phyloP scores from a whole-genome alignment of 2,113 vertebrate genomes.

The Gyps fulvus region DNA sequence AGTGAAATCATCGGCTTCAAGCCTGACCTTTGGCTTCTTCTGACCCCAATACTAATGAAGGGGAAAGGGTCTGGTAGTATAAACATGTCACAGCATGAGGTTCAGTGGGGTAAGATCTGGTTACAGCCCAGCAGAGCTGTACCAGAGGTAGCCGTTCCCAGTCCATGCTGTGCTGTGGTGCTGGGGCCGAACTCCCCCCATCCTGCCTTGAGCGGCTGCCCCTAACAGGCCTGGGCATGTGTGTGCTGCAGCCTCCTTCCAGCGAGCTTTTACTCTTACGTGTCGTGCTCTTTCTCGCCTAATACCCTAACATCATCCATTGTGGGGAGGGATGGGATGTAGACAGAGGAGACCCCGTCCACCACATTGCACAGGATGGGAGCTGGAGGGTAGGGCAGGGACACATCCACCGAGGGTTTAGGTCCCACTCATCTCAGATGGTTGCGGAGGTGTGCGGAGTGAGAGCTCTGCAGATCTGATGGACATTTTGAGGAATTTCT shows the following conservation, averaged over 20 bases:
- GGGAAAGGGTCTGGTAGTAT: slow-evolving; percentile 4
- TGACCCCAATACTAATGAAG: slow-evolving; percentile 60
- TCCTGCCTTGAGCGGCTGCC: rapidly evolving
- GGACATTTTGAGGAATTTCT: not conserved
- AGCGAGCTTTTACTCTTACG: rapidly evolving
- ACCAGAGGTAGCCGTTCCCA: not conserved
- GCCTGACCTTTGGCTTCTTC: slow-evolving; percentile 47
- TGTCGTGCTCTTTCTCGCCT: rapidly evolving
- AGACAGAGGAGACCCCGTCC: not conserved
- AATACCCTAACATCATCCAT: not conserved
- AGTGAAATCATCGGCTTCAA: not conserved
- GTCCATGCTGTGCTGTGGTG: rapidly evolving
- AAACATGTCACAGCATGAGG: slow-evolving; percentile 33
- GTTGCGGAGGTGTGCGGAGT: rapidly evolving
- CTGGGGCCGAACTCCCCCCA: not conserved
- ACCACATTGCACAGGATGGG: rapidly evolving
- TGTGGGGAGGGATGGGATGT: not conserved
- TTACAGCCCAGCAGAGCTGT: not conserved
- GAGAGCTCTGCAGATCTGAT: not conserved
- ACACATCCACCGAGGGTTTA: not conserved
- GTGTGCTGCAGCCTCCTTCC: not conserved
- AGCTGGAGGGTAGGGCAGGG: not conserved
- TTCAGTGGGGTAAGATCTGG: not conserved
- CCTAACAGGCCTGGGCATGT: not conserved
- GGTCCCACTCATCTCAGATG: rapidly evolving